Percentiles rank a stretch among this genome's conserved stretches.
These are phyloP conservation scores for Paradoxurus hermaphroditus DNA, from an alignment of 2,113 vertebrate genomes.

Conservation along the genomic window DNA sequence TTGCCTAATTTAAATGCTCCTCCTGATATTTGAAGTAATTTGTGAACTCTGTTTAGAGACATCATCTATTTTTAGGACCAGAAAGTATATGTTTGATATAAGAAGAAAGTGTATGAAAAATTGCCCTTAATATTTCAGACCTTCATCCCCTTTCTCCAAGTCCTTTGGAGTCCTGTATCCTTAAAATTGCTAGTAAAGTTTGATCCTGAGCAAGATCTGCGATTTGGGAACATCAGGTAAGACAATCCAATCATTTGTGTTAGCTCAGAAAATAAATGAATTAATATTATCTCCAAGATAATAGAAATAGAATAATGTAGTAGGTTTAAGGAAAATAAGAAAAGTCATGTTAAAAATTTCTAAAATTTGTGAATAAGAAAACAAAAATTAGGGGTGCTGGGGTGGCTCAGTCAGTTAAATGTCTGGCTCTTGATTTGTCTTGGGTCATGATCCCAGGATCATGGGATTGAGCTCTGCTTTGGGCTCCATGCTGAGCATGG, in stretches of 20 bases:
- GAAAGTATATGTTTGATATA: not conserved
- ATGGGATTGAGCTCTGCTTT: too few species aligned
- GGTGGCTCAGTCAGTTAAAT: too few species aligned
- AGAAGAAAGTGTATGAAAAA: not conserved
- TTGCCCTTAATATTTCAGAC: not conserved
- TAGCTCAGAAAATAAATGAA: not conserved
- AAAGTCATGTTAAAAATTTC: not conserved
- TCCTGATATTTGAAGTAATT: not conserved
- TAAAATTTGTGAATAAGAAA: not conserved
- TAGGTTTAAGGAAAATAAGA: not conserved
- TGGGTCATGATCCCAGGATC: too few species aligned
- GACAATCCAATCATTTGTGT: not conserved
- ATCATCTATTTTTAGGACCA: not conserved
- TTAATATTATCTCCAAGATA: not conserved
- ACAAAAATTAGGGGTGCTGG: not conserved
- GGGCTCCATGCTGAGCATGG: too few species aligned
- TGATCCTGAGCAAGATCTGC: not conserved
- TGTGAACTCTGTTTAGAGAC: not conserved
- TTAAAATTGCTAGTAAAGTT: not conserved
- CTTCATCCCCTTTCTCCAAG: not conserved
- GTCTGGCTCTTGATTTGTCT: too few species aligned
- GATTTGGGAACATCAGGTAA: not conserved
- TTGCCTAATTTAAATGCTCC: not conserved
- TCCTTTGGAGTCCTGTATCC: not conserved
- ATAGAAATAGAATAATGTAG: not conserved